Conservation (phyloP, 1,140 invertebrate species). For the Trypoxylus dichotomus region DNA sequence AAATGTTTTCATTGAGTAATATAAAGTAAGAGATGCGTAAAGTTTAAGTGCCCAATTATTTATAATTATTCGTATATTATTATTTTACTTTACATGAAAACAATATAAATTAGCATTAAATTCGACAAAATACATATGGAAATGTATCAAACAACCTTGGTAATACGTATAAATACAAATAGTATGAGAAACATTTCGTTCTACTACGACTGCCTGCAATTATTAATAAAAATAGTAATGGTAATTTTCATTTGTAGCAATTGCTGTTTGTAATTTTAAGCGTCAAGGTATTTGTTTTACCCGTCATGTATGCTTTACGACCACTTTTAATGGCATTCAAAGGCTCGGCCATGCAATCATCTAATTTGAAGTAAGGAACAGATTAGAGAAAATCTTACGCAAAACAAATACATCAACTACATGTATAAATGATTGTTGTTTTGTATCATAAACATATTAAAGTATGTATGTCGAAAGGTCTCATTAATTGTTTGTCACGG, state of each 20-base stretch:
- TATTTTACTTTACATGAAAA: neutral
- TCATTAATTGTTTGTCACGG: too few species aligned
- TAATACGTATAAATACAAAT: neutral
- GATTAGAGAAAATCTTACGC: neutral
- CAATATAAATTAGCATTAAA: neutral
- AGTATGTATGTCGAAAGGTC: neutral
- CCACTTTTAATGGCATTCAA: neutral
- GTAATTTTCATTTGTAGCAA: neutral
- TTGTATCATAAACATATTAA: neutral
- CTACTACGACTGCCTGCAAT: neutral
- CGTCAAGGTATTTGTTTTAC: neutral
- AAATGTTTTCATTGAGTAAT: too few species aligned
- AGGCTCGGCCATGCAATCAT: neutral
- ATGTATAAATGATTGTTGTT: too few species aligned
- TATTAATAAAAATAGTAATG: neutral
- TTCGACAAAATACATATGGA: neutral
- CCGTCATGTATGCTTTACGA: neutral
- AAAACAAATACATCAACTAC: neutral
- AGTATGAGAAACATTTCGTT: neutral
- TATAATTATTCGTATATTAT: neutral
- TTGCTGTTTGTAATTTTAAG: neutral
- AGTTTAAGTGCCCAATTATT: too few species aligned
- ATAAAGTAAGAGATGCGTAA: too few species aligned
- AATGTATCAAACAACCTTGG: neutral
- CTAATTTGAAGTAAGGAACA: neutral